A percentile compares a stretch with the other conserved stretches of the same genome.
Evolutionary conservation across 2,888 invertebrate genomes (phyloP).

Genomic region (Gymnoscelis rufifasciata): DNA sequence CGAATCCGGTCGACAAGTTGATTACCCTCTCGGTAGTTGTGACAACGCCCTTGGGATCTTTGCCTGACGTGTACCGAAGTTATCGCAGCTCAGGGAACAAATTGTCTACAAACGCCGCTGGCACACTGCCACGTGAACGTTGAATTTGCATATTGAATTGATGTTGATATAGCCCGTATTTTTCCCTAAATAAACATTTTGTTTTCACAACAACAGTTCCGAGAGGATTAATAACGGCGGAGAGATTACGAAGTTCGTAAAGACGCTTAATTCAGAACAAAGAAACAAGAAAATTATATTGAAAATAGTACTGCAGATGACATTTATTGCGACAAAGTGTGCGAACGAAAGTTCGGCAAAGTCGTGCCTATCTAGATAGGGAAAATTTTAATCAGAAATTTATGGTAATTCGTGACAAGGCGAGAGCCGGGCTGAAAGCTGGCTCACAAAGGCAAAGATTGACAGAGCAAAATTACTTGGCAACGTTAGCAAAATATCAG

Average conservation of each 20-base stretch:
- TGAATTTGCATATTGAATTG: constrained; percentile 24
- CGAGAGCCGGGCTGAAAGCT: constrained; percentile 34
- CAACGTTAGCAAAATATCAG: constrained; percentile 23
- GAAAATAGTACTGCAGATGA: constrained; percentile 26
- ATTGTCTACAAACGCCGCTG: constrained; percentile 19
- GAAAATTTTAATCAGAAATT: constrained; percentile 51
- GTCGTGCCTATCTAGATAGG: constrained; percentile 26
- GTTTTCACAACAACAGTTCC: constrained; percentile 8
- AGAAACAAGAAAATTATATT: constrained; percentile 19
- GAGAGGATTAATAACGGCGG: constrained; percentile 8
- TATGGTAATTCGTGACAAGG: constrained; percentile 47
- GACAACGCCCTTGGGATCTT: constrained; percentile 28
- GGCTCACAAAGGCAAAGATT: constrained; percentile 42
- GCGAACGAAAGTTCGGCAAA: constrained; percentile 29
- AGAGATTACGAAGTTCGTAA: constrained; percentile 12
- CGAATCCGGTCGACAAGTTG: constrained; percentile 28
- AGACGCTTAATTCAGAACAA: constrained; percentile 19
- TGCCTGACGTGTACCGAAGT: constrained; percentile 23
- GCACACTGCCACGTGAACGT: constrained; percentile 19
- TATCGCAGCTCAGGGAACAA: constrained; percentile 23
- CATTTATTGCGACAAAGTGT: constrained; percentile 25
- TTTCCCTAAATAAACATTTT: constrained; percentile 14
- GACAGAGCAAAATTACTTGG: constrained; percentile 39
- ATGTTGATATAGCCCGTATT: constrained; percentile 15
- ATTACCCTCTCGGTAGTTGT: constrained; percentile 27